Percentiles rank a stretch among this genome's conserved stretches.
phyloP scores from a whole-genome alignment of 2,797 vertebrate genomes.

The Podarcis lilfordi region DNA sequence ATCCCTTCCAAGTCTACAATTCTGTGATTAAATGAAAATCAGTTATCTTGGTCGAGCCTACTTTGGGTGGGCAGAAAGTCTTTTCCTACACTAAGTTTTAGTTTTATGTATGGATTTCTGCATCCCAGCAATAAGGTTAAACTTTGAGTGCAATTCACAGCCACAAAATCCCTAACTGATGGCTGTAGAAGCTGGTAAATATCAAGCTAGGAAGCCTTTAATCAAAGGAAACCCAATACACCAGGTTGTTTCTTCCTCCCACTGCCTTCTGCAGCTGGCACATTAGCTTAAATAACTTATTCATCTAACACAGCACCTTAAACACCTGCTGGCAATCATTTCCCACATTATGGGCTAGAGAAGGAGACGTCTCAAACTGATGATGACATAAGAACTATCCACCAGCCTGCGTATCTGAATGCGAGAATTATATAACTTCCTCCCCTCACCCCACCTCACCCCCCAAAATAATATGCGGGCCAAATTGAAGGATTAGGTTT shows the following conservation, averaged over 20 bases:
- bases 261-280: background rate
- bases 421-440: fast-evolving
- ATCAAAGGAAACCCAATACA: background rate
- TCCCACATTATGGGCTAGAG: background rate
- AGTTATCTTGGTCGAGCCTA: background rate
- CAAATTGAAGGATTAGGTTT: background rate
- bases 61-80: background rate
- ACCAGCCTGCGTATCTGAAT: background rate
- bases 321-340: background rate
- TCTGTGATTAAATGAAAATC: too few relatives aligned
- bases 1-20: too few relatives aligned
- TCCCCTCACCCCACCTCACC: fast-evolving
- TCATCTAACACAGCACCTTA: background rate
- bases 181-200: constrained; percentile 8
- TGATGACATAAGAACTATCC: background rate
- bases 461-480: background rate
- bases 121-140: background rate
- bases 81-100: background rate
- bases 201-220: background rate
- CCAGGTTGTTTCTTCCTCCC: background rate
- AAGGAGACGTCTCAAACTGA: background rate
- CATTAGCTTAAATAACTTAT: constrained; percentile 7
- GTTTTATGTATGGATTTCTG: background rate
- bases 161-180: background rate
- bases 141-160: background rate